These are phyloP conservation scores for Tiliqua scincoides DNA, from an alignment of 2,113 vertebrate genomes.

Conservation along the genomic window DNA sequence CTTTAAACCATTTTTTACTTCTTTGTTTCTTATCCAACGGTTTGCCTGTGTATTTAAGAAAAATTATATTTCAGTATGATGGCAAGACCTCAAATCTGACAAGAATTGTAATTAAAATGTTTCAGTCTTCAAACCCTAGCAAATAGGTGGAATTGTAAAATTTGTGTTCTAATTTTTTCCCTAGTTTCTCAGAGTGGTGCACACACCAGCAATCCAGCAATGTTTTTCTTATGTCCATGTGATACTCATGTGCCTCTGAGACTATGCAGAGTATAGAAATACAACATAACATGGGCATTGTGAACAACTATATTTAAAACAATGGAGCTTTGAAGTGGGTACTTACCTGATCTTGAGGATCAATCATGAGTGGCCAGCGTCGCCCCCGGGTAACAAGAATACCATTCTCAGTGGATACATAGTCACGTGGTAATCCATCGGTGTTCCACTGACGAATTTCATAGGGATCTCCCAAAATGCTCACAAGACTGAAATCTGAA, in stretches of 20 bases:
- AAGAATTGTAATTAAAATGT: not conserved
- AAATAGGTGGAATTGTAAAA: not conserved
- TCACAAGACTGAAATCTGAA: slow-evolving; percentile 83
- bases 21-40: slow-evolving; percentile 85
- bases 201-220: not conserved
- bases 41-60: slow-evolving; percentile 78
- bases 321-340: not conserved
- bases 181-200: not conserved
- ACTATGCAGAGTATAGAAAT: not conserved
- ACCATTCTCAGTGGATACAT: slow-evolving; percentile 85
- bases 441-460: slow-evolving; percentile 88
- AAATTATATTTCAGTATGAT: not conserved
- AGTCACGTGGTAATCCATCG: slow-evolving; percentile 83
- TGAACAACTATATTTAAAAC: not conserved
- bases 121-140: not conserved
- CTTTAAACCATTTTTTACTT: slow-evolving; percentile 80
- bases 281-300: not conserved
- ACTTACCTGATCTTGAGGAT: slow-evolving; percentile 87
- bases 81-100: not conserved
- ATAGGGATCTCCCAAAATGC: slow-evolving; percentile 82
- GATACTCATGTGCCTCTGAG: not conserved
- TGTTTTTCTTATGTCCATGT: not conserved
- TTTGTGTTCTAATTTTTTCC: not conserved
- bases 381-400: slow-evolving; percentile 84
- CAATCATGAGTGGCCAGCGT: slow-evolving; percentile 89